phyloP scores from a whole-genome alignment of 2,113 vertebrate species.

The Pituophis catenifer region DNA sequence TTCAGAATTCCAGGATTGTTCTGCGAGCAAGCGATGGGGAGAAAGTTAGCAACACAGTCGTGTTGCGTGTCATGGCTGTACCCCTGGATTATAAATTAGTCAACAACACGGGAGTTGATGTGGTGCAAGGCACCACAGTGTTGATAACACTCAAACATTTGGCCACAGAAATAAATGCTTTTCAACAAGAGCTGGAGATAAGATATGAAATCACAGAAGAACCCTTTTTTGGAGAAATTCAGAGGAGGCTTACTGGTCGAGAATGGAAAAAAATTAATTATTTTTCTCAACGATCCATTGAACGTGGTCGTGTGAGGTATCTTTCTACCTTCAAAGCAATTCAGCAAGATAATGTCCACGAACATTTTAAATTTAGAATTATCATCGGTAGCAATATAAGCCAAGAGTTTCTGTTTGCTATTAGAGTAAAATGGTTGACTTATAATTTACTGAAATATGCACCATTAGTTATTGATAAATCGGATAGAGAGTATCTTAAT shows the following conservation, averaged over 20 bases:
- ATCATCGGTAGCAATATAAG: conserved; percentile 70
- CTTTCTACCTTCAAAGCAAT: conserved; percentile 75
- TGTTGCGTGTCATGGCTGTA: conserved; percentile 81
- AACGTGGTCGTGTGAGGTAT: conserved; percentile 75
- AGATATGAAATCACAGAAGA: conserved; percentile 73
- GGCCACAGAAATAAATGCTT: conserved; percentile 77
- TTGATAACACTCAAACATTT: conserved; percentile 76
- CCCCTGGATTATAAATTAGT: conserved; percentile 77
- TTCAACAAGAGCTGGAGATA: conserved; percentile 73
- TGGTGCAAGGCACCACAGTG: conserved; percentile 73
- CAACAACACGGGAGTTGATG: conserved; percentile 75
- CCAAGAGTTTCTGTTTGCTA: conserved; percentile 74
- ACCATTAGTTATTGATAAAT: conserved; percentile 76
- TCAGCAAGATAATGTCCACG: conserved; percentile 71
- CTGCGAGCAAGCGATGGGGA: conserved; percentile 86
- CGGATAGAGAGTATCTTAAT: conserved; percentile 71
- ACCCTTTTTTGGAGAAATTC: conserved; percentile 81
- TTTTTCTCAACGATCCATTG: conserved; percentile 82
- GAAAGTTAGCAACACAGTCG: conserved; percentile 86
- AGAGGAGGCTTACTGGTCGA: conserved; percentile 71
- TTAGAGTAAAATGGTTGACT: conserved; percentile 79
- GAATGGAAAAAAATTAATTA: conserved; percentile 76
- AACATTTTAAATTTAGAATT: conserved; percentile 85
- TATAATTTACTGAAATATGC: conserved; percentile 74
- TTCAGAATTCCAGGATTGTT: conserved; percentile 83